Conservation (phyloP, 2,113 vertebrate genomes). For the Callospermophilus lateralis region DNA sequence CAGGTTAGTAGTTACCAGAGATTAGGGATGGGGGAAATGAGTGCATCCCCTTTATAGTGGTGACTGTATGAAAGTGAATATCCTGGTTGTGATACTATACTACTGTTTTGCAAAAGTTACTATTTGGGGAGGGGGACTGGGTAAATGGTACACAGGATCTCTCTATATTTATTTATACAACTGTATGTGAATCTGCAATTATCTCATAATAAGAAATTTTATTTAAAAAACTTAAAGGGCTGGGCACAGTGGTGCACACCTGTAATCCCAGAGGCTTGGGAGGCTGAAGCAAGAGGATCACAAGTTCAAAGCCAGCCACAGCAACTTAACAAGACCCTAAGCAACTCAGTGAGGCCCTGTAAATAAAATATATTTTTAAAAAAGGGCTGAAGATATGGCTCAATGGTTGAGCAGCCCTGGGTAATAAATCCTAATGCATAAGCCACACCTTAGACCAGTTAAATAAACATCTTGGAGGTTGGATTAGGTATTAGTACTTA, state of each 20-base stretch:
- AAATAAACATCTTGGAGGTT: background rate
- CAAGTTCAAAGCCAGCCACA: too few relatives aligned
- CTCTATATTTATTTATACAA: background rate
- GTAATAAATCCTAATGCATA: background rate
- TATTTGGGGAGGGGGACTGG: background rate
- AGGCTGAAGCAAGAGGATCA: too few relatives aligned
- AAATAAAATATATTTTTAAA: too few relatives aligned
- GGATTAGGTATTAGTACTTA: background rate
- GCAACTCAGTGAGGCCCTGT: too few relatives aligned
- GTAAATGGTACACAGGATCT: background rate
- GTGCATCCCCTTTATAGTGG: background rate
- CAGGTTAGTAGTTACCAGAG: too few relatives aligned
- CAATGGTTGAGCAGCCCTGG: too few relatives aligned
- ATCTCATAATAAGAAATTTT: background rate
- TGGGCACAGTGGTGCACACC: too few relatives aligned
- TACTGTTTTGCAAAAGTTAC: background rate
- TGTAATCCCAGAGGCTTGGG: too few relatives aligned
- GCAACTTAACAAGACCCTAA: too few relatives aligned
- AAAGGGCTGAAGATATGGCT: too few relatives aligned
- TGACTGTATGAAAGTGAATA: background rate
- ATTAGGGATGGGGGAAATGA: background rate
- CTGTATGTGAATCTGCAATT: background rate
- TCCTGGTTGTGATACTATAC: background rate
- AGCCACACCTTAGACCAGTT: background rate
- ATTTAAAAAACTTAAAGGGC: background rate